phyloP scores from a whole-genome alignment of 2,888 invertebrate species.

The Drosophila parthenogenetica region DNA sequence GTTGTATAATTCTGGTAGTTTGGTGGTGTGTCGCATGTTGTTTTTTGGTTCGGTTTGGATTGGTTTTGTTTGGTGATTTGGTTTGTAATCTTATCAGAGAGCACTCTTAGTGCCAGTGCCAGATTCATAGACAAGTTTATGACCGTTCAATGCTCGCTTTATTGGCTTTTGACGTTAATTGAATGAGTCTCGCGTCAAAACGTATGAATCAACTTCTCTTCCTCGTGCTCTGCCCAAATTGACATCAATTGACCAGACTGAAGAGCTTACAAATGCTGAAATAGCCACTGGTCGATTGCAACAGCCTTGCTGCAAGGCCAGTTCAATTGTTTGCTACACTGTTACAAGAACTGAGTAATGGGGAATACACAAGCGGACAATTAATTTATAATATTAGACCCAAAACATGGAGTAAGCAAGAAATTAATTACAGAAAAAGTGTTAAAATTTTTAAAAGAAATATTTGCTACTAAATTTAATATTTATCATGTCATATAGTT shows the following conservation, averaged over 20 bases:
- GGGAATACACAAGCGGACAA: no score
- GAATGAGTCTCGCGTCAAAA: slow-evolving; percentile 48
- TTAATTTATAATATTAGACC: no score
- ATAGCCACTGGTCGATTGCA: slow-evolving; percentile 67
- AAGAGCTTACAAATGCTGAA: slow-evolving; percentile 57
- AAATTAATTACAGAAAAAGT: no score
- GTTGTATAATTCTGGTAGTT: slow-evolving; percentile 6
- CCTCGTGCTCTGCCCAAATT: slow-evolving; percentile 51
- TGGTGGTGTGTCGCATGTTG: slow-evolving; percentile 23
- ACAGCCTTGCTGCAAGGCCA: slow-evolving; percentile 60
- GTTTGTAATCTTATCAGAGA: slow-evolving; percentile 60
- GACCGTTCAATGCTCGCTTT: slow-evolving; percentile 64
- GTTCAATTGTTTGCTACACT: slow-evolving; percentile 44
- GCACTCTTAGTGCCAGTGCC: slow-evolving; percentile 17
- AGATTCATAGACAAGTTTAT: slow-evolving; percentile 66
- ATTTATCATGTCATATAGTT: no score
- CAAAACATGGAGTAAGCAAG: no score
- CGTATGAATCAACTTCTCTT: not conserved
- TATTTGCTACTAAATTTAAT: no score
- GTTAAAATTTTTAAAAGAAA: no score
- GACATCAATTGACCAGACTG: slow-evolving; percentile 59
- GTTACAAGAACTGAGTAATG: not conserved
- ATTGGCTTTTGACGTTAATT: slow-evolving; percentile 69
- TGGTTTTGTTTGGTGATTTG: slow-evolving; percentile 13
- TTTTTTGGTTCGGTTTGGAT: slow-evolving; percentile 17